Conservation (phyloP, 1,140 invertebrate genomes). For the Drosophila littoralis region DNA sequence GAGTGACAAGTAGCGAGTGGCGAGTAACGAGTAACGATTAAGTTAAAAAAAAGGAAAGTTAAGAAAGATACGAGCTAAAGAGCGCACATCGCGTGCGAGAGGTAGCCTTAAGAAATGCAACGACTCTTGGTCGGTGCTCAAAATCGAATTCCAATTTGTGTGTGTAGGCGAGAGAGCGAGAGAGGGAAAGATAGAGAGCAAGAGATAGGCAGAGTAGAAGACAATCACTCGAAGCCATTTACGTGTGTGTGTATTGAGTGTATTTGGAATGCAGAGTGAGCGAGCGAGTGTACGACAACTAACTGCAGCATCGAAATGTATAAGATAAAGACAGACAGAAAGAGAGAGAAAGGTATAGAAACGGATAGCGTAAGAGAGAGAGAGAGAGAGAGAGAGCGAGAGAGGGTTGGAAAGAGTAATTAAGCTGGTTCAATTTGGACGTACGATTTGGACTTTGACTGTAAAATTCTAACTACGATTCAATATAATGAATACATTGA, state of each 20-base stretch:
- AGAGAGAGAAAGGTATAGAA: slow-evolving; percentile 4
- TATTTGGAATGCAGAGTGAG: slow-evolving; percentile 39
- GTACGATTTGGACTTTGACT: slow-evolving; percentile 15
- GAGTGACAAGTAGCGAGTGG: background rate
- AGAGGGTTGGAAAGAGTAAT: slow-evolving; percentile 1
- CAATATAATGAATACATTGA: slow-evolving; percentile 21
- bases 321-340: slow-evolving; percentile 13
- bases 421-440: slow-evolving; percentile 17
- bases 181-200: slow-evolving; percentile 5
- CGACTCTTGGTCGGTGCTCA: slow-evolving; percentile 22
- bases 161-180: slow-evolving; percentile 7
- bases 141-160: background rate
- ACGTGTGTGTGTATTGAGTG: slow-evolving; percentile 5
- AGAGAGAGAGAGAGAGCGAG: slow-evolving; percentile 13
- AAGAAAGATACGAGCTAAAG: slow-evolving; percentile 1
- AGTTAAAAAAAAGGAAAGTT: background rate
- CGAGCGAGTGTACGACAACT: slow-evolving; percentile 40
- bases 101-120: slow-evolving; percentile 10
- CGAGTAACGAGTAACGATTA: background rate
- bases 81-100: slow-evolving; percentile 1
- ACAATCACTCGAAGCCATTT: slow-evolving; percentile 29
- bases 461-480: slow-evolving; percentile 32
- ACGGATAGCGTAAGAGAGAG: background rate
- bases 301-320: slow-evolving; percentile 25
- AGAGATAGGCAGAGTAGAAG: slow-evolving; percentile 7